phyloP scores from a whole-genome alignment of 2,113 vertebrate genomes.

The Tetrax tetrax region DNA sequence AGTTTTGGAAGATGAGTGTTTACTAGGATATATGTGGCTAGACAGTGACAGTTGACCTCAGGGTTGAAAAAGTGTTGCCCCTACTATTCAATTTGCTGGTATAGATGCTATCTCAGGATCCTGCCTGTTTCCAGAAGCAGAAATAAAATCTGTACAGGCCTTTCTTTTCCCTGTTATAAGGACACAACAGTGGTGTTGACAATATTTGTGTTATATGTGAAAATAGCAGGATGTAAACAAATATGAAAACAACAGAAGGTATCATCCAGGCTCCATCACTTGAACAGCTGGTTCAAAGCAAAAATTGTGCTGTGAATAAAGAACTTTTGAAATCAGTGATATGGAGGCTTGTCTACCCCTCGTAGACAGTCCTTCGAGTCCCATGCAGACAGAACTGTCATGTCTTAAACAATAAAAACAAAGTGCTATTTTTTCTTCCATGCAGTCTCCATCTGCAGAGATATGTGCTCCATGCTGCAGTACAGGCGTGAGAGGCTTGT shows the following conservation, averaged over 20 bases:
- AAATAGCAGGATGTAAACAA: slow-evolving; percentile 44
- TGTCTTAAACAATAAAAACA: not conserved
- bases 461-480: not conserved
- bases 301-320: slow-evolving; percentile 1
- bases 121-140: not conserved
- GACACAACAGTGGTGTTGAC: not conserved
- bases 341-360: not conserved
- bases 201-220: not conserved
- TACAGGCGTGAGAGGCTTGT: not conserved
- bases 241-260: slow-evolving; percentile 45
- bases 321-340: not conserved
- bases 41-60: not conserved
- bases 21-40: not conserved
- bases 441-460: not conserved
- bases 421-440: not conserved
- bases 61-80: not conserved
- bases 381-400: not conserved
- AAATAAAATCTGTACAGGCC: not conserved
- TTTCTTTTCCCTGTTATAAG: not conserved
- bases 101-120: not conserved
- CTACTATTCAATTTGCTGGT: not conserved
- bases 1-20: not conserved
- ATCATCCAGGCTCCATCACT: slow-evolving; percentile 11
- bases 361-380: not conserved
- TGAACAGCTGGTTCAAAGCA: slow-evolving; percentile 23